These are phyloP conservation scores for Pelusios castaneus DNA, from an alignment of 2,113 vertebrate species.

Conservation along the genomic window DNA sequence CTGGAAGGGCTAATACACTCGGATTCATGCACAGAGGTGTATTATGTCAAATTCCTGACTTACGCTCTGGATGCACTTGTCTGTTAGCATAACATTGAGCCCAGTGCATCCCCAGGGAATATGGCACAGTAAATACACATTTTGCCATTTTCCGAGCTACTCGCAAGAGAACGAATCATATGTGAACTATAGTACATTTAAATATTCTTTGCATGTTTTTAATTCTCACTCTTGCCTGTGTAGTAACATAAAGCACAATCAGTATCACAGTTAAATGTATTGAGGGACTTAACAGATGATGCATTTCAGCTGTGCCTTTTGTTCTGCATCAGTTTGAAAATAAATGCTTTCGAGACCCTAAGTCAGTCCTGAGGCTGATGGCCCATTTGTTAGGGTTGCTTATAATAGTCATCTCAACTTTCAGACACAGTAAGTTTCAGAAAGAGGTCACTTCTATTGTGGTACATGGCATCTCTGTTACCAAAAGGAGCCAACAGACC, in stretches of 20 bases:
- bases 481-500: not conserved
- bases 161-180: not conserved
- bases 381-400: not conserved
- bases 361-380: not conserved
- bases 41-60: not conserved
- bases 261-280: not conserved
- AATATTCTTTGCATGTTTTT: not conserved
- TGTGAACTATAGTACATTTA: not conserved
- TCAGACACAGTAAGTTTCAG: not conserved
- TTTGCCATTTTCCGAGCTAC: constrained; percentile 3
- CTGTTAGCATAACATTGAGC: not conserved
- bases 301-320: not conserved
- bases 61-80: not conserved
- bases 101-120: not conserved
- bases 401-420: not conserved
- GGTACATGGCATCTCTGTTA: not conserved
- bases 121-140: constrained; percentile 1
- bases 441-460: not conserved
- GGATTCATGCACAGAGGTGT: not conserved
- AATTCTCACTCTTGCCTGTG: not conserved
- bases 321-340: not conserved
- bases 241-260: not conserved
- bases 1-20: not conserved
- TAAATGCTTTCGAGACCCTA: not conserved
- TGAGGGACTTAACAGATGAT: not conserved